phyloP scores from a whole-genome alignment of 2,888 invertebrate genomes.

The Drosophila monieri region DNA sequence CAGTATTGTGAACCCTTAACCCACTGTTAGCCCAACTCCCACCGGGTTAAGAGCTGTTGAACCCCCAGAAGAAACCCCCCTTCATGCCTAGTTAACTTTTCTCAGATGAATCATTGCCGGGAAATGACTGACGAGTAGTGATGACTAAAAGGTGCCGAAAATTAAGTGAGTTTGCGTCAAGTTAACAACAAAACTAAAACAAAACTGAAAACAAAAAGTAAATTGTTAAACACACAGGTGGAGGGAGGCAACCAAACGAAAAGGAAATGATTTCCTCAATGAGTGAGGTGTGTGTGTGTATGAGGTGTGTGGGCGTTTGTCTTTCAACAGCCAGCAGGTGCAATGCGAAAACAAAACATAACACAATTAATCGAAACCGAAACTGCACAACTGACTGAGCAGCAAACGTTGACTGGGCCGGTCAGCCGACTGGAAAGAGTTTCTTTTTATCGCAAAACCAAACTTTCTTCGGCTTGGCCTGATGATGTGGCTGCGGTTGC shows the following conservation, averaged over 20 bases:
- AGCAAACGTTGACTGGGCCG: conserved; percentile 50
- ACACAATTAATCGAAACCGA: conserved; percentile 42
- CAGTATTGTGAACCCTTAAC: no score
- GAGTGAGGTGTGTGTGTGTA: neutral
- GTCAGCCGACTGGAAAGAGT: conserved; percentile 78
- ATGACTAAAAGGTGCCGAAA: conserved; percentile 66
- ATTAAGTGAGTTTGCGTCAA: conserved; percentile 62
- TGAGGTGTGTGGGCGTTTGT: neutral
- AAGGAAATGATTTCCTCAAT: conserved; percentile 14
- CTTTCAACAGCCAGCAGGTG: conserved; percentile 23
- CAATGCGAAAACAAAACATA: conserved; percentile 37
- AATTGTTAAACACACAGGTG: conserved; percentile 46
- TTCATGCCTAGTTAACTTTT: conserved; percentile 60
- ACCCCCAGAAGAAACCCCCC: conserved; percentile 13
- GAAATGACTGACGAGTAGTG: conserved; percentile 44
- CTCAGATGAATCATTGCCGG: conserved; percentile 43
- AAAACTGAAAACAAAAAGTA: conserved; percentile 38
- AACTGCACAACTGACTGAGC: conserved; percentile 56
- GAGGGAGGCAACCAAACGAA: conserved; percentile 30
- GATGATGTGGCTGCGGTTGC: conserved; percentile 35
- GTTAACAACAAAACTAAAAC: conserved; percentile 44
- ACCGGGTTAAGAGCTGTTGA: no score
- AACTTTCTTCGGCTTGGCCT: conserved; percentile 79
- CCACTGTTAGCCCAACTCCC: no score
- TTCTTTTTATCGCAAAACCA: conserved; percentile 83